Conservation (phyloP, 1,140 invertebrate species). For the Phymastichus coffea region DNA sequence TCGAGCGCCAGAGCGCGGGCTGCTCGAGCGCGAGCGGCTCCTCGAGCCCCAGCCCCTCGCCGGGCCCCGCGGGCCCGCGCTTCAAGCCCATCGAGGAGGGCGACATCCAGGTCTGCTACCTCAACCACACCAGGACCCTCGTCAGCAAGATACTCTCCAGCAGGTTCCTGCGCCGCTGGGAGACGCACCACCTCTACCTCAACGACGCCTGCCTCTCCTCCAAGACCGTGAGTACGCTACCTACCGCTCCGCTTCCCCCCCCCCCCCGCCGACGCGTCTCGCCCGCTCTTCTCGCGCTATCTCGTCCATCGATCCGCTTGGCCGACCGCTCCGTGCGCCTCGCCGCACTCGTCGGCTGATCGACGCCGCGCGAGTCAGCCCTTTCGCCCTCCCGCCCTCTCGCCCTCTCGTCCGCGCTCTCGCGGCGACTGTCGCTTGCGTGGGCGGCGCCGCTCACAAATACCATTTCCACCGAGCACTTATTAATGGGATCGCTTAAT, state of each 20-base stretch:
- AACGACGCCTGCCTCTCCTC: constrained; percentile 72
- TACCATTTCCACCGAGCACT: too few relatives aligned
- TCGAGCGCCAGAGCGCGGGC: constrained; percentile 48
- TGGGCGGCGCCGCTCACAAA: too few relatives aligned
- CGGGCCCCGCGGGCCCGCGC: constrained; percentile 62
- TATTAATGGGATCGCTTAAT: too few relatives aligned
- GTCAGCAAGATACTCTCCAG: constrained; percentile 81
- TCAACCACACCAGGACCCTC: constrained; percentile 78
- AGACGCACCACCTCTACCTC: constrained; percentile 74
- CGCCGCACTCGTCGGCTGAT: too few relatives aligned
- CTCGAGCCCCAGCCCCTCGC: constrained; percentile 53
- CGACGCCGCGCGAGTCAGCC: too few relatives aligned
- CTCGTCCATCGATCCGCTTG: too few relatives aligned
- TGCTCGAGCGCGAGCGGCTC: constrained; percentile 46
- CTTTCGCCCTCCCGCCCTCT: too few relatives aligned
- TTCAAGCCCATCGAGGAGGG: constrained; percentile 78
- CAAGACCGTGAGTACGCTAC: constrained; percentile 67
- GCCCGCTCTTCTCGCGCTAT: too few relatives aligned
- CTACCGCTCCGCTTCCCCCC: background rate
- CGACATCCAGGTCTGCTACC: constrained; percentile 74
- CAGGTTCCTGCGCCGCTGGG: constrained; percentile 79
- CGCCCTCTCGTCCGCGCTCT: too few relatives aligned
- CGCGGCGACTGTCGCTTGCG: too few relatives aligned
- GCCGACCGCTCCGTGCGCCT: too few relatives aligned
- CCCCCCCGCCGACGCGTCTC: too few relatives aligned